Conservation (phyloP, 2,113 vertebrate genomes). For the Nothocercus julius region DNA sequence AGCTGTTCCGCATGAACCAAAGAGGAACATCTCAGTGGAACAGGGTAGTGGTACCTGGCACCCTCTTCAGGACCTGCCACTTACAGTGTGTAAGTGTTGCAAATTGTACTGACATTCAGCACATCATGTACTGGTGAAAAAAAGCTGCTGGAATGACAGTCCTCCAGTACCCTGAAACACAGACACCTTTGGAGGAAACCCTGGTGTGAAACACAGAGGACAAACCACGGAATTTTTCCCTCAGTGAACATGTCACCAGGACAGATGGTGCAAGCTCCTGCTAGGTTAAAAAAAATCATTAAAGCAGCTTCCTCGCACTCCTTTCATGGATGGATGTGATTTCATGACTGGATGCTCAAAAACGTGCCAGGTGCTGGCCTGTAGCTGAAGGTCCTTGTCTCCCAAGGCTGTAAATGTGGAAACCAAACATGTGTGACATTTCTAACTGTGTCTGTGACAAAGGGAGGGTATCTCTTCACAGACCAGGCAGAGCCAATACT, state of each 20-base stretch:
- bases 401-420: not conserved
- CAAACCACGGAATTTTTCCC: not conserved
- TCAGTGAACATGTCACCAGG: not conserved
- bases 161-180: not conserved
- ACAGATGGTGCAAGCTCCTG: not conserved
- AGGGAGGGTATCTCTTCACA: not conserved
- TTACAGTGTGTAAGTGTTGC: not conserved
- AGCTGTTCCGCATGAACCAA: not conserved
- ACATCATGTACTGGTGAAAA: not conserved
- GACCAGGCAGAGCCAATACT: not conserved
- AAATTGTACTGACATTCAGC: not conserved
- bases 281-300: not conserved
- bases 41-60: not conserved
- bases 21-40: not conserved
- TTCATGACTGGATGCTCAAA: not conserved
- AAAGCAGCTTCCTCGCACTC: not conserved
- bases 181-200: not conserved
- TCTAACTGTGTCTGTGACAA: not conserved
- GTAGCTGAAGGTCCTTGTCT: not conserved
- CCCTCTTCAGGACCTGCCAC: not conserved
- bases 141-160: not conserved
- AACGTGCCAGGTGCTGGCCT: fast-evolving
- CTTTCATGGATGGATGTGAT: not conserved
- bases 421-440: not conserved
- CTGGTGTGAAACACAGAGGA: not conserved